Base-by-base conservation (phyloP, 1,140 invertebrate species). In the Musca vetustissima region DNA sequence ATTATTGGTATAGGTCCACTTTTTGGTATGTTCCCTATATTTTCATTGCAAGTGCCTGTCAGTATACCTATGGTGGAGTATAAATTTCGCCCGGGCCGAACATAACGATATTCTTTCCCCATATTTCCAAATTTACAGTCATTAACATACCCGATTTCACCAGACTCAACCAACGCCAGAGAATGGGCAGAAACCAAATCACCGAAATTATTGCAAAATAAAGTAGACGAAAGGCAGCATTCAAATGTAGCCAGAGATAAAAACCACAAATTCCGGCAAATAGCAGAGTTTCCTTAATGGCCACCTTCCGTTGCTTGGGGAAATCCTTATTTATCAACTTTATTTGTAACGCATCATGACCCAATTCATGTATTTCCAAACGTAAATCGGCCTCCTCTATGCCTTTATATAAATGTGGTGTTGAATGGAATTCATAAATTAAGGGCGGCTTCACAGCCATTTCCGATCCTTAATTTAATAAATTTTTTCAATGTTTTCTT, bases 301-400 rank as follows among this genome's bases (percentile, higher is more conserved):
- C 47, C 14, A 36, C 22, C 19, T 1, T 61, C 17, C 15, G 2
- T 61, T 69, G 61, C 17, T 13, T 55, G 19, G 2, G 14, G 50
- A 65, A 69, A 17, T 59, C 14, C n/a, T 47, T 25, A 61, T 70
- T 70, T 28, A 53, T 50, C 4, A 70, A 21, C 14, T 67, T 47
- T 8, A 70, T 7, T 61, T 70, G 36, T 8, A 70, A 19, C 4
- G 64, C 36, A 67, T 70, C 69, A n/a, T 24, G 15, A n/a, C 69
- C 47, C 50, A 61, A 67, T 59, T 67, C 43, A 15, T 57, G 9
- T 24, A 70, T 59, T 13, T 65, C 65, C 14, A 70, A 55, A 11
- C 59, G 21, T 36, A 70, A 21, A 61, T 67, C 64, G 13, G 68
- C 17, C 48, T 36, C 13, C 43, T 43, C 17, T n/a, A 19, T 13